Percentiles rank a stretch among this genome's conserved stretches.
Evolutionary conservation across 2,797 vertebrate species (phyloP).

Genomic region (Eidolon dupreanum): DNA sequence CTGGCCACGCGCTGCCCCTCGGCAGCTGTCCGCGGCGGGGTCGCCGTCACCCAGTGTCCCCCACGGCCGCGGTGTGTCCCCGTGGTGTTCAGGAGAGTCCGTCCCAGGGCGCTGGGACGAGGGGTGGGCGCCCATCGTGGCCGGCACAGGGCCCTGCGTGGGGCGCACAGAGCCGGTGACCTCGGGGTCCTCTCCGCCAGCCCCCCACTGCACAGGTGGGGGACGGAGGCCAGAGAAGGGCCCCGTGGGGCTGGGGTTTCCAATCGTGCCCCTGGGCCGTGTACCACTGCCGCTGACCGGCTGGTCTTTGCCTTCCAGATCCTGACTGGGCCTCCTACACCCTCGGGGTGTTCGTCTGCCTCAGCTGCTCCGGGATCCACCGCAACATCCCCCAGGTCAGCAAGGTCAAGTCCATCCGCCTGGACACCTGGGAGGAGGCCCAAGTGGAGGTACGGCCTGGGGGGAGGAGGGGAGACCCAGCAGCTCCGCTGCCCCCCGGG

Average conservation of each 20-base stretch:
- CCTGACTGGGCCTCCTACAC: conserved; percentile 97
- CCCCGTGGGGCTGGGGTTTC: neutral
- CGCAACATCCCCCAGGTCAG: conserved; percentile 94
- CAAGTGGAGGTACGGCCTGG: conserved; percentile 91
- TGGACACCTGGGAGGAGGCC: conserved; percentile 93
- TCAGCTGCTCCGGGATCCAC: conserved; percentile 96
- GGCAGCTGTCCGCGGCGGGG: too few species aligned
- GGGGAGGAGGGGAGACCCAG: neutral
- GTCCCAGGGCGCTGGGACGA: neutral
- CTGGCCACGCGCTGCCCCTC: fast-evolving
- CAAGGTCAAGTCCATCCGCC: conserved; percentile 93
- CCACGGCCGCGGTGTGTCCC: fast-evolving
- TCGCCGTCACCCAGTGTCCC: neutral
- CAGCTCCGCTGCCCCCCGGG: neutral
- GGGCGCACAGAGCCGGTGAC: neutral
- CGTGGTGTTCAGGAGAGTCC: fast-evolving
- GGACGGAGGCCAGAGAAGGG: neutral
- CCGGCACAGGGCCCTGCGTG: neutral
- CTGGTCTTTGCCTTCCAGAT: conserved; percentile 86
- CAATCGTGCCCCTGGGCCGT: fast-evolving
- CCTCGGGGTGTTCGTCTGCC: conserved; percentile 95
- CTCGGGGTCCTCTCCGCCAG: neutral
- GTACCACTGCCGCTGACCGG: fast-evolving
- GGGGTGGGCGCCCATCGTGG: neutral
- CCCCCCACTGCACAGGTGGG: fast-evolving